Conservation (phyloP, 2,888 invertebrate genomes). For the Steinernema carpocapsae region DNA sequence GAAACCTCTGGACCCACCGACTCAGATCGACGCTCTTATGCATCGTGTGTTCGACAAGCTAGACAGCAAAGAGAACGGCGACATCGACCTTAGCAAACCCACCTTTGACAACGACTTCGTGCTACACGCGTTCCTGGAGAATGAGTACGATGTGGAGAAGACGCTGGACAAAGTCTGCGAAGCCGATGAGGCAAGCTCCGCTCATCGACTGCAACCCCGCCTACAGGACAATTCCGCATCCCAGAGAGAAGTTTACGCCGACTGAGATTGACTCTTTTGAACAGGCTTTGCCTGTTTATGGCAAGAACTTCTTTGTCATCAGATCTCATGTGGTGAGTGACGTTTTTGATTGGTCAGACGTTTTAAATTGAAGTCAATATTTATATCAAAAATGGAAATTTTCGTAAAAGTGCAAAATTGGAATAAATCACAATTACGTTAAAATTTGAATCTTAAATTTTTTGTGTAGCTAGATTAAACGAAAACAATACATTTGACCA, state of each 20-base stretch:
- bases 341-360: background rate
- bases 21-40: background rate
- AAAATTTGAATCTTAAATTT: too few relatives aligned
- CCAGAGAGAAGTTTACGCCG: slow-evolving; percentile 80
- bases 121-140: background rate
- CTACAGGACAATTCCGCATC: background rate
- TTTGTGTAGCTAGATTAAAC: too few relatives aligned
- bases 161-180: slow-evolving; percentile 39
- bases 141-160: slow-evolving; percentile 48
- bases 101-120: slow-evolving; percentile 22
- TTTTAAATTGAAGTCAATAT: slow-evolving; percentile 9
- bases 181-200: background rate
- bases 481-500: too few relatives aligned
- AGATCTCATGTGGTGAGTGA: slow-evolving; percentile 80
- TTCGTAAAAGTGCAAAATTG: slow-evolving; percentile 24
- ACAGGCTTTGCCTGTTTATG: slow-evolving; percentile 87
- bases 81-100: background rate
- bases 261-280: slow-evolving; percentile 96
- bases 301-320: slow-evolving; percentile 94
- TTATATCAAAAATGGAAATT: background rate
- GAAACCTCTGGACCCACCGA: background rate
- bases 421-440: too few relatives aligned
- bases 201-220: background rate
- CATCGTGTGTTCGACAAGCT: background rate
- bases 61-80: background rate